These are phyloP conservation scores for Orcinus orca DNA, from an alignment of 2,113 vertebrate species.

Conservation along the genomic window DNA sequence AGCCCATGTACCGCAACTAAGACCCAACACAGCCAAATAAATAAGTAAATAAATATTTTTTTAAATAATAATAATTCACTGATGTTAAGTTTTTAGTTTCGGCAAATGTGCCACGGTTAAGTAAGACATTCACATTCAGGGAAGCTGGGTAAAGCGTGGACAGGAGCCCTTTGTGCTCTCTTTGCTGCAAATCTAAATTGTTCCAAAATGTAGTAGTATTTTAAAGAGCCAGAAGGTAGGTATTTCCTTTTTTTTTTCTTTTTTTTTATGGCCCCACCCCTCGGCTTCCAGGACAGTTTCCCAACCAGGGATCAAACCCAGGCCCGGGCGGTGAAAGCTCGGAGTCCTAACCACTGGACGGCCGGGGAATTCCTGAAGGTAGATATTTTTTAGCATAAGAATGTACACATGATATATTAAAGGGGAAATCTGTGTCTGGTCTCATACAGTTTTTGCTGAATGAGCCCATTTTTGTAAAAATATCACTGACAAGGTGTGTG, in stretches of 20 bases:
- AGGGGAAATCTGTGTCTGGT: not conserved
- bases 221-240: no score
- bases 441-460: not conserved
- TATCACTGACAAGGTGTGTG: not conserved
- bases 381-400: not conserved
- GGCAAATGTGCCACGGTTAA: not conserved
- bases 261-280: no score
- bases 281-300: no score
- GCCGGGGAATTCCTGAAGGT: not conserved
- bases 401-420: not conserved
- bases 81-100: not conserved
- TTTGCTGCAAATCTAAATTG: not conserved
- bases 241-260: no score
- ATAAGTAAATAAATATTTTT: no score
- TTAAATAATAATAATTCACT: not conserved
- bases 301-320: no score
- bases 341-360: rapidly evolving
- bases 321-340: no score
- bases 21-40: no score
- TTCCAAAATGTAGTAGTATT: not conserved
- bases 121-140: not conserved
- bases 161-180: not conserved
- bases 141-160: not conserved
- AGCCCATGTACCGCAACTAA: no score
- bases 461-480: not conserved